Conservation (phyloP, 2,888 invertebrate genomes). For the Tachina fera region DNA sequence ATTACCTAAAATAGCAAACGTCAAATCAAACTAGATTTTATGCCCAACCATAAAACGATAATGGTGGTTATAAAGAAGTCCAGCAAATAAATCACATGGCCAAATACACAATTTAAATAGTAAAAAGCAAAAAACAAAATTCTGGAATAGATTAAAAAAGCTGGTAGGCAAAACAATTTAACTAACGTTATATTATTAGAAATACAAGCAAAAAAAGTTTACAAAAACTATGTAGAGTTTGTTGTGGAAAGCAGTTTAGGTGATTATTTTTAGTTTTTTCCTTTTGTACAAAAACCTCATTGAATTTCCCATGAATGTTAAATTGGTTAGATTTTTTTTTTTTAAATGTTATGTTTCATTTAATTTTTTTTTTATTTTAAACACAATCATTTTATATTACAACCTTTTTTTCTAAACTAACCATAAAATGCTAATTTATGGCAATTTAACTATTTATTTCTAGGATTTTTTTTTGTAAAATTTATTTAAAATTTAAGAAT, state of each 20-base stretch:
- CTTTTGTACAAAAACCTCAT: background rate
- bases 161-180: slow-evolving; percentile 18
- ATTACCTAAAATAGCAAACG: slow-evolving; percentile 22
- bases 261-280: background rate
- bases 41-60: slow-evolving; percentile 22
- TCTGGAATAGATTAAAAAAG: slow-evolving; percentile 29
- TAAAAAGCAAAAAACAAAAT: slow-evolving; percentile 8
- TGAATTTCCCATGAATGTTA: slow-evolving; percentile 17
- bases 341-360: background rate
- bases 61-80: slow-evolving; percentile 32
- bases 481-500: slow-evolving; percentile 8
- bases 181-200: background rate
- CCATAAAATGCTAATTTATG: slow-evolving; percentile 64
- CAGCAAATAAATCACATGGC: slow-evolving; percentile 37
- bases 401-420: slow-evolving; percentile 54
- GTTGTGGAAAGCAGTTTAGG: slow-evolving; percentile 35
- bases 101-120: slow-evolving; percentile 16
- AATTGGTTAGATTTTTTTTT: background rate
- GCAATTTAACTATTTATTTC: slow-evolving; percentile 33
- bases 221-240: slow-evolving; percentile 32
- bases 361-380: slow-evolving; percentile 8
- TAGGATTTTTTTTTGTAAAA: slow-evolving; percentile 16
- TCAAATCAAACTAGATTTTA: slow-evolving; percentile 34
- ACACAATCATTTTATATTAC: slow-evolving; percentile 60
- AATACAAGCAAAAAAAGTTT: slow-evolving; percentile 3